Conservation (phyloP, 2,888 invertebrate genomes). For the Tryphoninae sp. region DNA sequence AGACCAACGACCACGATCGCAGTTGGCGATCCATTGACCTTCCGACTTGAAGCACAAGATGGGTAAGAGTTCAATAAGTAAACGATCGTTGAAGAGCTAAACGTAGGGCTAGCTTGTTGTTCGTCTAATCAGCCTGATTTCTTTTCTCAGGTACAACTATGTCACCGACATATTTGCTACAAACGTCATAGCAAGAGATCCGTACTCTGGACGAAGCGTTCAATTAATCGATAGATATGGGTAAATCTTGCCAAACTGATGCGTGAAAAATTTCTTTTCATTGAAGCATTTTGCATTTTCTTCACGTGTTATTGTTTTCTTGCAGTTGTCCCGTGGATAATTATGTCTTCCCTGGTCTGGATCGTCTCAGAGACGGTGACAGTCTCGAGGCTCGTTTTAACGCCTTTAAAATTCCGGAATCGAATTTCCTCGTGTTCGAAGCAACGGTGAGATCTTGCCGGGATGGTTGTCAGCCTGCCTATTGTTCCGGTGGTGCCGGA, state of each 20-base stretch:
- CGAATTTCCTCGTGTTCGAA: slow-evolving; percentile 95
- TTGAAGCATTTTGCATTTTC: slow-evolving; percentile 4
- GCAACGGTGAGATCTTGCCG: slow-evolving; percentile 94
- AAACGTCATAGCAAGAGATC: slow-evolving; percentile 95
- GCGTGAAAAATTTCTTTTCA: background rate
- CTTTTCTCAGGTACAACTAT: slow-evolving; percentile 85
- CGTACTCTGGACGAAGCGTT: slow-evolving; percentile 94
- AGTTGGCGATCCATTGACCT: slow-evolving; percentile 95
- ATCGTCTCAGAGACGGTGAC: slow-evolving; percentile 92
- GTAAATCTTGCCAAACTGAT: slow-evolving; percentile 82
- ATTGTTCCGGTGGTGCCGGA: slow-evolving; percentile 90
- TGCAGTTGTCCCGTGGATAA: slow-evolving; percentile 94
- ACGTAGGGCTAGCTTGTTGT: too few relatives aligned
- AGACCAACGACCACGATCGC: slow-evolving; percentile 96
- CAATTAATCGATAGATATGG: slow-evolving; percentile 94
- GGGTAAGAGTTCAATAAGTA: slow-evolving; percentile 81
- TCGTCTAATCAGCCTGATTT: background rate
- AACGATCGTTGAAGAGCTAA: background rate
- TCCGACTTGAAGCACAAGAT: slow-evolving; percentile 93
- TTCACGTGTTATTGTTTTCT: slow-evolving; percentile 58
- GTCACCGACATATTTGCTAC: slow-evolving; percentile 95
- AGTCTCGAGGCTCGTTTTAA: slow-evolving; percentile 95
- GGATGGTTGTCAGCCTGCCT: slow-evolving; percentile 95
- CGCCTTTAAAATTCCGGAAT: slow-evolving; percentile 97
- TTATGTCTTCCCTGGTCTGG: slow-evolving; percentile 95